phyloP scores from a whole-genome alignment of 2,888 invertebrate species.

The Agrilus biguttatus region DNA sequence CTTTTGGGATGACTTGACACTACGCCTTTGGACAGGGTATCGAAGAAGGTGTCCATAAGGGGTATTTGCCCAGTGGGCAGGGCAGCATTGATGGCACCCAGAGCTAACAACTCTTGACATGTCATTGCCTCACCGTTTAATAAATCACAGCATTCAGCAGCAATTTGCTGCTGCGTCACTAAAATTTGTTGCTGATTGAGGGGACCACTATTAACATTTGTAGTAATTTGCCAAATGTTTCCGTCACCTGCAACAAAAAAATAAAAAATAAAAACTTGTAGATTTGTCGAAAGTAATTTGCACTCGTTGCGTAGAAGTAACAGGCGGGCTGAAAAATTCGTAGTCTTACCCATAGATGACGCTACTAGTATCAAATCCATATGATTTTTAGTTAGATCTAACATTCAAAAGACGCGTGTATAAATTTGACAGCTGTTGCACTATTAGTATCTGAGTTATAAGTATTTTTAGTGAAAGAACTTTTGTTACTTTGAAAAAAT shows the following conservation, averaged over 20 bases:
- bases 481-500: no score
- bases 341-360: no score
- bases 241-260: slow-evolving; percentile 38
- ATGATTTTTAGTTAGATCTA: no score
- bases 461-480: no score
- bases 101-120: slow-evolving; percentile 81
- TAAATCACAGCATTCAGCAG: slow-evolving; percentile 40
- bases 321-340: no score
- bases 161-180: slow-evolving; percentile 29
- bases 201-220: slow-evolving; percentile 15
- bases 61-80: slow-evolving; percentile 77
- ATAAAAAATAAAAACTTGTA: no score
- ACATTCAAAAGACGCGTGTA: no score
- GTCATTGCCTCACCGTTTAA: slow-evolving; percentile 56
- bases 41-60: slow-evolving; percentile 61
- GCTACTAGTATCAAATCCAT: no score
- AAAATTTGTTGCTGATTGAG: slow-evolving; percentile 10
- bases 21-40: slow-evolving; percentile 29
- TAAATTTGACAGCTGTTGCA: no score
- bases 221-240: slow-evolving; percentile 48
- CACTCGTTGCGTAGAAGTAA: no score
- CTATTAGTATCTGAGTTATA: no score
- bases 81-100: slow-evolving; percentile 84
- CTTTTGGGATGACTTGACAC: slow-evolving; percentile 11
- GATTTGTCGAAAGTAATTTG: no score